Evolutionary conservation across 1,140 invertebrate genomes (phyloP).

Genomic region (Ylistrum balloti): DNA sequence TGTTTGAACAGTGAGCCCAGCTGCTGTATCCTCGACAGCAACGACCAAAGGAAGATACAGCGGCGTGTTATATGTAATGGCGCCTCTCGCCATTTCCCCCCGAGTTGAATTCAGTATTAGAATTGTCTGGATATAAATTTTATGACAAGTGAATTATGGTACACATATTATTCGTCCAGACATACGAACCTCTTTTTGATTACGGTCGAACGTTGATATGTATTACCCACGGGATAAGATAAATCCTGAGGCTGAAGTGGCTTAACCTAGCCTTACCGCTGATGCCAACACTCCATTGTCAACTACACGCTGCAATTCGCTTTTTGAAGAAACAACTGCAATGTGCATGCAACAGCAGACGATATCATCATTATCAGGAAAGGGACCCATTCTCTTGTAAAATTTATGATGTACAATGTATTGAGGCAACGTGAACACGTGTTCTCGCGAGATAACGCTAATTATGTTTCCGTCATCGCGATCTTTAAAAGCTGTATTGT

Average conservation of each 20-base stretch:
- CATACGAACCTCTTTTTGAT: neutral
- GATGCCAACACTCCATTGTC: neutral
- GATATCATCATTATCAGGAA: neutral
- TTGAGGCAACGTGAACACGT: too few relatives aligned
- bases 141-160: neutral
- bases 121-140: neutral
- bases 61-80: too few relatives aligned
- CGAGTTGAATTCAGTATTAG: neutral
- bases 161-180: neutral
- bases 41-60: too few relatives aligned
- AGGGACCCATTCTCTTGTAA: too few relatives aligned
- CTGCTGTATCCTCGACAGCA: too few relatives aligned
- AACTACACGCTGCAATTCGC: neutral
- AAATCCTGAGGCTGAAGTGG: neutral
- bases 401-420: too few relatives aligned
- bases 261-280: neutral
- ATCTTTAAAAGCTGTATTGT: too few relatives aligned
- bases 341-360: neutral
- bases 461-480: too few relatives aligned
- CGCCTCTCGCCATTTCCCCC: too few relatives aligned
- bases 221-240: neutral
- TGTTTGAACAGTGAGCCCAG: too few relatives aligned
- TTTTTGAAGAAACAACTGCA: neutral
- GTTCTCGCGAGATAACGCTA: too few relatives aligned
- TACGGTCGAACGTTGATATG: neutral